Conservation (phyloP, 2,888 invertebrate genomes). For the Ochropleura leucogaster region DNA sequence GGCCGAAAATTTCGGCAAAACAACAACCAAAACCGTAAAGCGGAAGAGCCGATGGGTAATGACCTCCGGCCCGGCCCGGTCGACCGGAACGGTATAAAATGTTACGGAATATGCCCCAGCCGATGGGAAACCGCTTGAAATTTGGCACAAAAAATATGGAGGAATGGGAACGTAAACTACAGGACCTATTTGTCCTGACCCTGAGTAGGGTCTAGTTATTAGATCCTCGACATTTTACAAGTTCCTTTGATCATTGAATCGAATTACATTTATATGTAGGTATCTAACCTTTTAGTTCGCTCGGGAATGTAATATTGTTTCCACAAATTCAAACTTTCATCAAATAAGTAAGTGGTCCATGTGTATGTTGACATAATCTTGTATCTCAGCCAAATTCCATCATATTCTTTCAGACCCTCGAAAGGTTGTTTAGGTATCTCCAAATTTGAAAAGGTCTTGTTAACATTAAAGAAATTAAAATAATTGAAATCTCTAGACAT, state of each 20-base stretch:
- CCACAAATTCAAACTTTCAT: constrained; percentile 1
- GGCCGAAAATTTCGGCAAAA: constrained; percentile 64
- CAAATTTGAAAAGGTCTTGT: not conserved
- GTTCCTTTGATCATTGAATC: constrained; percentile 42
- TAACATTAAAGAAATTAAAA: not conserved
- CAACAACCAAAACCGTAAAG: constrained; percentile 66
- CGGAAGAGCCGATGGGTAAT: constrained; percentile 69
- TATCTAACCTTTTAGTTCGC: constrained; percentile 6
- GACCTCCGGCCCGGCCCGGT: constrained; percentile 67
- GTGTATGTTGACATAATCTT: not conserved
- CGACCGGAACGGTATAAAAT: constrained; percentile 70
- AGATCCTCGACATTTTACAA: constrained; percentile 20
- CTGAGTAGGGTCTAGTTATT: constrained; percentile 38
- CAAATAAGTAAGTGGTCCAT: not conserved
- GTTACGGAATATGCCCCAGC: constrained; percentile 67
- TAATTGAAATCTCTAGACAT: constrained; percentile 1
- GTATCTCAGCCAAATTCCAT: not conserved
- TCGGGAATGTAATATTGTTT: constrained; percentile 9
- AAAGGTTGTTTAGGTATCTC: not conserved
- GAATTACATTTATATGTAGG: constrained; percentile 26
- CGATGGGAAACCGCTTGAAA: constrained; percentile 61
- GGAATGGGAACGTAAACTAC: constrained; percentile 47
- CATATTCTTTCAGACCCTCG: not conserved
- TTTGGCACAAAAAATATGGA: constrained; percentile 53
- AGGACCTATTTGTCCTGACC: constrained; percentile 40